These are phyloP conservation scores for Drosophila aldrichi DNA, from an alignment of 2,888 invertebrate genomes.

Conservation along the genomic window DNA sequence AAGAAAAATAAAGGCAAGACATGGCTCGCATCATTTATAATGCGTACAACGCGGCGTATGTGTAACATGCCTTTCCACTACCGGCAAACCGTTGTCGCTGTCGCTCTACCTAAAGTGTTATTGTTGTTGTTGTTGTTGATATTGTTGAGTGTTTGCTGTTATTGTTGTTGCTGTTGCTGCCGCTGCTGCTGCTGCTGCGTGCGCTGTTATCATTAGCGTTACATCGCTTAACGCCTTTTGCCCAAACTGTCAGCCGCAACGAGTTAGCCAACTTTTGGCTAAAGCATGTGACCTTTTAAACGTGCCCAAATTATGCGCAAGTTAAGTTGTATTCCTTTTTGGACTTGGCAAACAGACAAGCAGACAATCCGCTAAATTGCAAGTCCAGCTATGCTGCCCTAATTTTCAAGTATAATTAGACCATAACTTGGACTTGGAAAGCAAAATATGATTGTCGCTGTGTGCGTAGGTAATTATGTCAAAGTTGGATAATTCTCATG, in stretches of 20 bases:
- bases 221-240: constrained; percentile 69
- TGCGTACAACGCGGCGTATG: constrained; percentile 67
- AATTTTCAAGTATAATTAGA: not conserved
- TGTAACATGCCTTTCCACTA: constrained; percentile 66
- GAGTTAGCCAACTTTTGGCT: constrained; percentile 26
- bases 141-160: constrained; percentile 4
- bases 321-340: not conserved
- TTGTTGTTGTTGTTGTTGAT: constrained; percentile 33
- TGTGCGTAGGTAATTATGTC: not conserved
- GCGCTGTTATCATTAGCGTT: constrained; percentile 65
- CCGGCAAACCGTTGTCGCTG: constrained; percentile 47
- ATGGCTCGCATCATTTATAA: constrained; percentile 71
- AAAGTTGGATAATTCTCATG: not conserved
- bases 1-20: constrained; percentile 27
- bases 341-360: not conserved
- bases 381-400: not conserved
- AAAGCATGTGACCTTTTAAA: constrained; percentile 8
- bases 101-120: constrained; percentile 29
- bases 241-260: constrained; percentile 5
- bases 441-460: not conserved
- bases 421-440: too few species aligned
- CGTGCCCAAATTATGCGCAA: constrained; percentile 11
- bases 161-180: constrained; percentile 16
- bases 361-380: not conserved
- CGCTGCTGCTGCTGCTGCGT: constrained; percentile 50